phyloP scores from a whole-genome alignment of 2,888 invertebrate genomes.

The Troides aeacus region DNA sequence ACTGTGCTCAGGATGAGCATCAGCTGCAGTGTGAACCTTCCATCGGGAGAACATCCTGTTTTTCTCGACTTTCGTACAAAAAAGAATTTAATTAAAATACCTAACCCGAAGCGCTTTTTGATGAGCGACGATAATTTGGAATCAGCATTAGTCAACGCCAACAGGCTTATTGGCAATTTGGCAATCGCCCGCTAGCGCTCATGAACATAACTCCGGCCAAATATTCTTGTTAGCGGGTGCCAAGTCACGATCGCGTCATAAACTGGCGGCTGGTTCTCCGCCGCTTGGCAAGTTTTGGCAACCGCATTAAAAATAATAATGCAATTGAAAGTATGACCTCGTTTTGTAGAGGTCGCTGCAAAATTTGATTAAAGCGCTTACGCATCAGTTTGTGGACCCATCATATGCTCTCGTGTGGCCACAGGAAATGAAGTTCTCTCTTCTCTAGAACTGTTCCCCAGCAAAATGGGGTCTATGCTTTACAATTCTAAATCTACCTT shows the following conservation, averaged over 20 bases:
- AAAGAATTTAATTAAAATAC: too few relatives aligned
- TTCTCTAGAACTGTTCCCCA: too few relatives aligned
- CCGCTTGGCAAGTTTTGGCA: constrained; percentile 26
- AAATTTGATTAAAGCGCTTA: neutral
- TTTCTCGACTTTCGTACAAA: too few relatives aligned
- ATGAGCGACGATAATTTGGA: constrained; percentile 15
- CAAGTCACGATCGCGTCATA: constrained; percentile 47
- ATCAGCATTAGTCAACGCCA: constrained; percentile 10
- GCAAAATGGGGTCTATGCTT: too few relatives aligned
- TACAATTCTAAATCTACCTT: too few relatives aligned
- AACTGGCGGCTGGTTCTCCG: constrained; percentile 30
- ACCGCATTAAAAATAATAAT: constrained; percentile 22
- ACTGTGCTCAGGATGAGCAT: too few relatives aligned
- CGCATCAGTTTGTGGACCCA: too few relatives aligned
- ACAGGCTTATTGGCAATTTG: constrained; percentile 25
- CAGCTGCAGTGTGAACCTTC: too few relatives aligned
- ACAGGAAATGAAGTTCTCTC: too few relatives aligned
- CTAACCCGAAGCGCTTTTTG: neutral
- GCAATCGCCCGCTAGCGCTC: constrained; percentile 30
- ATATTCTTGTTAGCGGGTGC: constrained; percentile 41
- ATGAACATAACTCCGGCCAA: constrained; percentile 30
- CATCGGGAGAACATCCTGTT: too few relatives aligned
- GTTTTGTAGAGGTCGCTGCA: neutral
- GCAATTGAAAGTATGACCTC: constrained; percentile 12
- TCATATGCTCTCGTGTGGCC: too few relatives aligned